Base-by-base conservation (phyloP, 2,797 vertebrate species). In the Allobates femoralis region DNA sequence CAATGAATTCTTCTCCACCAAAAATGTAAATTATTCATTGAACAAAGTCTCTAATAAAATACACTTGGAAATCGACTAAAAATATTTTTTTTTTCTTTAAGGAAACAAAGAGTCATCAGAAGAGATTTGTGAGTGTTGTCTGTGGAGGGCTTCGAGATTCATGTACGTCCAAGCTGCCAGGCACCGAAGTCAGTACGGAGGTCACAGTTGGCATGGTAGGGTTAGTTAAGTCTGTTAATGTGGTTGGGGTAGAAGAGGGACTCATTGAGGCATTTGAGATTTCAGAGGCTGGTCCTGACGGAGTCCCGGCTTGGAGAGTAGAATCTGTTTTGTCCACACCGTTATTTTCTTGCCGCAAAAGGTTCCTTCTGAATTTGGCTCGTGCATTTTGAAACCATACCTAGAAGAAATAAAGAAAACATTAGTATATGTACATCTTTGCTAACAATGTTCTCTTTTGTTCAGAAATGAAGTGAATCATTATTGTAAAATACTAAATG, bases 341-440 rank as follows among this genome's bases (percentile, higher is more conserved):
- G 0, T 95, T 97, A 94, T 96, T 99, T 93, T 99, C 98, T 93
- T 99, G 98, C 32, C 98, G 96, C 90, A 99, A 93, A 89, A 99
- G 96, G 95, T 99, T 99, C 94, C 98, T 95, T 94, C 98, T 94
- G 94, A 99, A 99, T 93, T 99, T 99, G 93, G 98, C 98, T 89
- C 98, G 94, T 83, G 98, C 98, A 1, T 99, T 99, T 93, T 99
- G 98, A 93, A 99, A 99, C 98, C 98, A 99, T 84, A 99, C 98
- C 98, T 99, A 50, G 56, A 91, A 90, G 51, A 89, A 85, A 90
- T n/a, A 89, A 83, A 84, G 90, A 81, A 16, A 73, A 73, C 11
- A 73, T 41, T 73, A 8, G 11, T 46, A 41, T 41, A 46, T 46
- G 41, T 46, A 73, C 34, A 41, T 15, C 37, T 73, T n/a, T 21